These are phyloP conservation scores for Enteromius afrohamiltoni DNA, from an alignment of 2,797 vertebrate species.

Conservation along the genomic window DNA sequence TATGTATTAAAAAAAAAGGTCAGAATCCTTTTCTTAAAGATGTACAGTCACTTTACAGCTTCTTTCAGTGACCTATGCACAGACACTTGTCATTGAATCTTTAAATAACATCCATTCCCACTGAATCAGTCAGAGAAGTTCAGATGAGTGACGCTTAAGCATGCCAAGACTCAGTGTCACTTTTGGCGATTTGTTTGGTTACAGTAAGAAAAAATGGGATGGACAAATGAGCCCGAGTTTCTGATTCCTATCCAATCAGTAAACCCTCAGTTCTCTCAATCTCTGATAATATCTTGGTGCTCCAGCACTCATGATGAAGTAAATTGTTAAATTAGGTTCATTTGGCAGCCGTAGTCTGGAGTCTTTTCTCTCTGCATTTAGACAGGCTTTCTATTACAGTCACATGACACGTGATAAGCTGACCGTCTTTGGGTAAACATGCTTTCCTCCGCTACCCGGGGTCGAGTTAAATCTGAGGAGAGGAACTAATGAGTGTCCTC, in stretches of 20 bases:
- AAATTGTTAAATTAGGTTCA: constrained; percentile 36
- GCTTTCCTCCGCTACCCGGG: not conserved
- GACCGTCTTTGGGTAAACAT: constrained; percentile 5
- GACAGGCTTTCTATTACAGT: constrained; percentile 8
- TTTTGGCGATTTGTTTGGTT: constrained; percentile 15
- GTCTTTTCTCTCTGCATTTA: constrained; percentile 5
- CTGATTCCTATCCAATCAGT: not conserved
- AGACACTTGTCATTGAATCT: constrained; percentile 23
- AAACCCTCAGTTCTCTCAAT: constrained; percentile 33
- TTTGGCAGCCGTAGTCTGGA: constrained; percentile 43
- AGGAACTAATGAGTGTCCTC: constrained; percentile 22
- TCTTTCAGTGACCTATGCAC: constrained; percentile 29
- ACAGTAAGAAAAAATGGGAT: not conserved
- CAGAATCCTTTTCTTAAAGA: not conserved
- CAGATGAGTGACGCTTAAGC: not conserved
- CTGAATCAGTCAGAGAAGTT: constrained; percentile 19
- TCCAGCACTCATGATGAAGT: constrained; percentile 45
- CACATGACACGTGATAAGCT: not conserved
- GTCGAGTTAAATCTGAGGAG: not conserved
- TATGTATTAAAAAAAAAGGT: constrained; percentile 36
- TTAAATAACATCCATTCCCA: constrained; percentile 14
- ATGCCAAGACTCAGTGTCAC: constrained; percentile 5
- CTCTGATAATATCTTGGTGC: constrained; percentile 32
- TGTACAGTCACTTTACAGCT: constrained; percentile 41
- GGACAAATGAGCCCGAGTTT: not conserved